A percentile compares a stretch with the other conserved stretches of the same genome.
Conservation (phyloP, 2,888 invertebrate genomes). For the Hipparchia sbordonii region DNA sequence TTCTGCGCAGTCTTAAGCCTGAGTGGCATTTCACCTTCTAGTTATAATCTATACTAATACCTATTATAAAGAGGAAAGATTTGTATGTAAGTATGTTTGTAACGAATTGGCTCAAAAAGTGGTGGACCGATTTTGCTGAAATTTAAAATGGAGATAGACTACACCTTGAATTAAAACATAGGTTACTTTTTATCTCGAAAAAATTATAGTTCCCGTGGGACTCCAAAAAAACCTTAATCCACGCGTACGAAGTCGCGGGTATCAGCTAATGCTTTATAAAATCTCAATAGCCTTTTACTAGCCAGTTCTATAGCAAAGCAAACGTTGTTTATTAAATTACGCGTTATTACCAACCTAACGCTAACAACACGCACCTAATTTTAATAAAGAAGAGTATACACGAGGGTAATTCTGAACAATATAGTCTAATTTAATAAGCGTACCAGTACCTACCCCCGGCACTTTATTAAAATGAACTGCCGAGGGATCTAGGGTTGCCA, state of each 20-base stretch:
- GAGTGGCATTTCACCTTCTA: neutral
- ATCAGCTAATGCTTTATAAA: neutral
- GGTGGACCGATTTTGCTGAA: too few species aligned
- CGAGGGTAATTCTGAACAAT: slow-evolving; percentile 26
- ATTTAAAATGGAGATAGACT: too few species aligned
- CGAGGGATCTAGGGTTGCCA: slow-evolving; percentile 15
- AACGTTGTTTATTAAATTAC: slow-evolving; percentile 26
- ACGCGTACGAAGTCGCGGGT: too few species aligned
- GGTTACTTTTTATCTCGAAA: too few species aligned
- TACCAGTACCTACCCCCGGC: slow-evolving; percentile 20
- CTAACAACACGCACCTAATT: slow-evolving; percentile 32
- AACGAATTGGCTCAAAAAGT: too few species aligned
- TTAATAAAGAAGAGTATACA: slow-evolving; percentile 36
- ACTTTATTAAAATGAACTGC: slow-evolving; percentile 36
- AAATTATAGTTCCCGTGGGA: too few species aligned
- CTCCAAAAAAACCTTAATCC: too few species aligned
- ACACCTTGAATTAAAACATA: too few species aligned
- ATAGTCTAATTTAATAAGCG: slow-evolving; percentile 38
- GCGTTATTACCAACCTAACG: slow-evolving; percentile 21
- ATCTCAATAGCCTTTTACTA: slow-evolving; percentile 1
- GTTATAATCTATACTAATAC: neutral
- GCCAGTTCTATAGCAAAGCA: neutral
- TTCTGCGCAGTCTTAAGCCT: neutral
- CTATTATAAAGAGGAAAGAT: too few species aligned
- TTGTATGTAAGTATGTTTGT: too few species aligned